These are phyloP conservation scores for Suillia variegata DNA, from an alignment of 2,888 invertebrate genomes.

Conservation along the genomic window DNA sequence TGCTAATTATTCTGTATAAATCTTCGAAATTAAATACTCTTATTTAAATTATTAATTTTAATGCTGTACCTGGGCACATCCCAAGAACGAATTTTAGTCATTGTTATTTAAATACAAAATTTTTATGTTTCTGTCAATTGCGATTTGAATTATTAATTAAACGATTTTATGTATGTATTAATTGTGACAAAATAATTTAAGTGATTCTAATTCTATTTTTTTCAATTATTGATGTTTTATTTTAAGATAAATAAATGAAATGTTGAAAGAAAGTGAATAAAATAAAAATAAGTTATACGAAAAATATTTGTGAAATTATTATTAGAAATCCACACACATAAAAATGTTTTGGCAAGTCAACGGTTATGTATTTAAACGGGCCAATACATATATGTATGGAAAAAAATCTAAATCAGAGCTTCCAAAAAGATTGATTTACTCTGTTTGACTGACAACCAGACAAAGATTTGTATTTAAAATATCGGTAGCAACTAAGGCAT, in stretches of 20 bases:
- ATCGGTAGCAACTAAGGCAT: no score
- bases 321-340: not conserved
- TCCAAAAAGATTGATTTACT: no score
- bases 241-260: no score
- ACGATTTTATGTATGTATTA: not conserved
- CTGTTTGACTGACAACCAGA: no score
- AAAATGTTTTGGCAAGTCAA: not conserved
- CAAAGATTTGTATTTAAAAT: no score
- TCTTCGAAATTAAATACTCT: conserved; percentile 48
- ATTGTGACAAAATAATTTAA: not conserved
- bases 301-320: not conserved
- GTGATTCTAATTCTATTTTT: no score
- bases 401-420: no score
- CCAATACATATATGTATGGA: no score
- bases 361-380: no score
- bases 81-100: conserved; percentile 51
- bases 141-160: not conserved
- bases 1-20: conserved; percentile 33
- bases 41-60: conserved; percentile 48
- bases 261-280: no score
- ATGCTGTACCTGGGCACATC: conserved; percentile 38
- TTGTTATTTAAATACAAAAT: conserved; percentile 47
- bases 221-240: no score
- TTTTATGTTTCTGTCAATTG: conserved; percentile 16
- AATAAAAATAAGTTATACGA: no score